These are phyloP conservation scores for Natrix natrix DNA, from an alignment of 2,797 vertebrate species.

Conservation along the genomic window DNA sequence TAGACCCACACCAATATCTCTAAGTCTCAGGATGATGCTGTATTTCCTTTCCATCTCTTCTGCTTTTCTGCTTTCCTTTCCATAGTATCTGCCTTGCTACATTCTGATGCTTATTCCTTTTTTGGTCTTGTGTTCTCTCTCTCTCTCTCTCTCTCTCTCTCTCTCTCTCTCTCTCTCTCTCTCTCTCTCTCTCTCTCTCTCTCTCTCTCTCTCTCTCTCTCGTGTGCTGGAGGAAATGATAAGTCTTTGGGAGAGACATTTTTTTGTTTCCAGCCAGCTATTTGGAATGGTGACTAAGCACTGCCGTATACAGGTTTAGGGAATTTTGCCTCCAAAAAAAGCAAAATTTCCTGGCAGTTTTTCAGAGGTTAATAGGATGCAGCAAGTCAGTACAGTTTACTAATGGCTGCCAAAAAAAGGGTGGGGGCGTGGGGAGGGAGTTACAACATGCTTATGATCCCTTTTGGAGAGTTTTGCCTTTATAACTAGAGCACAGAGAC, in stretches of 20 bases:
- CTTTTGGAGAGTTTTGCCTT: background rate
- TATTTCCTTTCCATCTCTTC: constrained; percentile 27
- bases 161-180: no score
- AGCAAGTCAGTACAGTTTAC: background rate
- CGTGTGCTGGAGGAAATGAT: constrained; percentile 52
- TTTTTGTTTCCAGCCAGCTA: background rate
- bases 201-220: background rate
- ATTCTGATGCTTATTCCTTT: constrained; percentile 43
- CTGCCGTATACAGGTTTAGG: background rate
- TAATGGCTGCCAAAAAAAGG: background rate
- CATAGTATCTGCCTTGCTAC: fast-evolving
- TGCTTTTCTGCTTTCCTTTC: background rate
- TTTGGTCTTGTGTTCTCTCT: constrained; percentile 36
- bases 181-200: background rate
- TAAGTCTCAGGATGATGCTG: background rate
- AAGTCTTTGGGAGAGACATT: background rate
- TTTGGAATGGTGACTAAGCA: background rate
- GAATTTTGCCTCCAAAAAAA: background rate
- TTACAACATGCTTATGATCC: background rate
- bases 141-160: background rate
- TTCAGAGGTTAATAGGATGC: background rate
- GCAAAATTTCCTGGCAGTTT: background rate
- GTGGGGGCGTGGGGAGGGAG: no score
- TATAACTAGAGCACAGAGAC: background rate
- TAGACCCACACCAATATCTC: constrained; percentile 28